A percentile compares a stretch with the other conserved stretches of the same genome.
Evolutionary conservation across 2,797 vertebrate genomes (phyloP).

Genomic region (Parambassis ranga): DNA sequence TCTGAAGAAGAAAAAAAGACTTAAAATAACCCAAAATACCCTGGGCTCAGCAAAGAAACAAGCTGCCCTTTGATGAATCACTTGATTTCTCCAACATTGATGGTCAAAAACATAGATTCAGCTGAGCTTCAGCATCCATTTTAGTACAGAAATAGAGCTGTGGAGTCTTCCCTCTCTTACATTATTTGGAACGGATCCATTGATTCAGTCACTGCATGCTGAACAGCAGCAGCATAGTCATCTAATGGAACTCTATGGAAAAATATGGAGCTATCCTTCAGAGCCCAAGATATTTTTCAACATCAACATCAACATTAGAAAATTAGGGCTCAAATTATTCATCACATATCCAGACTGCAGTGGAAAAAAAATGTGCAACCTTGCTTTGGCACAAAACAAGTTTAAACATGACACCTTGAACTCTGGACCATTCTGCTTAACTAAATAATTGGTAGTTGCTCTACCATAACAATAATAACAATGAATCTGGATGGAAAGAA

Average conservation of each 20-base stretch:
- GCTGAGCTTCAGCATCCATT: conserved; percentile 11
- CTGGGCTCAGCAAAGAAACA: no score
- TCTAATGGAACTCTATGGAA: background rate
- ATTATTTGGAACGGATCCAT: conserved; percentile 1
- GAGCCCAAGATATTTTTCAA: background rate
- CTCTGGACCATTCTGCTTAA: background rate
- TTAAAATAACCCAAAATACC: background rate
- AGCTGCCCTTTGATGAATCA: conserved; percentile 16
- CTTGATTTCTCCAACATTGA: conserved; percentile 17
- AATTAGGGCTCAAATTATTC: background rate
- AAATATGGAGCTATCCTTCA: background rate
- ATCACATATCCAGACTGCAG: background rate
- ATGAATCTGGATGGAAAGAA: no score
- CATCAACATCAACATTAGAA: background rate
- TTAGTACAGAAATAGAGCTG: conserved; percentile 9
- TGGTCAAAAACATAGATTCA: conserved; percentile 18
- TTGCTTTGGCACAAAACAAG: background rate
- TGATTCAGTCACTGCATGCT: background rate
- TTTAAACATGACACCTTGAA: background rate
- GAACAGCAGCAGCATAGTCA: background rate
- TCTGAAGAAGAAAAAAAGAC: conserved; percentile 14
- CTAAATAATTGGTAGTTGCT: no score
- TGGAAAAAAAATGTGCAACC: background rate
- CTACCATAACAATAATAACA: no score
- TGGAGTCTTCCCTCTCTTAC: background rate